Evolutionary conservation across 2,797 vertebrate genomes (phyloP).

Genomic region (Toxotes lorentzi): DNA sequence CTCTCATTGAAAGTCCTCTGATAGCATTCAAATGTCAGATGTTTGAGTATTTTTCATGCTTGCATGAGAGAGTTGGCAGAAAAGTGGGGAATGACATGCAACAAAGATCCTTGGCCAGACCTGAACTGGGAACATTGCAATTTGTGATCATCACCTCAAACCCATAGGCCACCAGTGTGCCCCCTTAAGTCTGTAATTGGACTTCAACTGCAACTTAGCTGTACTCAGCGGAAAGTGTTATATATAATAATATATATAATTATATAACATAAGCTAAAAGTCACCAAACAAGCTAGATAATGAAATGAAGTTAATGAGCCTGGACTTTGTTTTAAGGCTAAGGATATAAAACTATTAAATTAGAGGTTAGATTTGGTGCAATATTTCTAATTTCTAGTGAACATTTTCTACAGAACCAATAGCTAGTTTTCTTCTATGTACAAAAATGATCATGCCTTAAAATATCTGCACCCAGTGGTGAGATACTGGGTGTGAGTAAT

Average conservation of each 20-base stretch:
- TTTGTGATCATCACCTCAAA: background rate
- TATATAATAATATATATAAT: no score
- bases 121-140: background rate
- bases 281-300: no score
- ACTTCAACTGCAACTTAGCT: background rate
- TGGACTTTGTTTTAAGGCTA: background rate
- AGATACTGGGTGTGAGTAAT: conserved; percentile 38
- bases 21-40: background rate
- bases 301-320: background rate
- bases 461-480: background rate
- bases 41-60: background rate
- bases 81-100: background rate
- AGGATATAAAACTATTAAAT: background rate
- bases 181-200: no score
- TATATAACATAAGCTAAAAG: no score
- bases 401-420: background rate
- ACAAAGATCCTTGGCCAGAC: background rate
- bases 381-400: background rate
- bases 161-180: background rate
- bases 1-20: conserved; percentile 15
- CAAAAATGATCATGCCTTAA: background rate
- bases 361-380: background rate
- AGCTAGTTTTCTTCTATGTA: background rate
- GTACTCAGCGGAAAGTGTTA: background rate
- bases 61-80: background rate